Evolutionary conservation across 2,888 invertebrate genomes (phyloP).

Genomic region (Opisthograptis luteolata): DNA sequence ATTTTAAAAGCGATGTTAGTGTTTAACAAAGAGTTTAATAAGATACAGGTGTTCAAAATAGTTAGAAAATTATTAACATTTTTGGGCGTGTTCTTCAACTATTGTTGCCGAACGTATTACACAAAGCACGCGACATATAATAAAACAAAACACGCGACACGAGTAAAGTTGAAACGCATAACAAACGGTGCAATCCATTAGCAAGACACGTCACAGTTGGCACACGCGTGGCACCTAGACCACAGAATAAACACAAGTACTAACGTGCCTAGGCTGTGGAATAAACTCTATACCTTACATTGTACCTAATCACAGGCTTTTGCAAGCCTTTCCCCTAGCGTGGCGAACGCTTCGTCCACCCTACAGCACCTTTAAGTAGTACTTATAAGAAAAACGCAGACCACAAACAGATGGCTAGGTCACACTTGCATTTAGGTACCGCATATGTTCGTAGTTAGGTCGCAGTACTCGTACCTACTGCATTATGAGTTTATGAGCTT

Average conservation of each 20-base stretch:
- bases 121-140: background rate
- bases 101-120: no score
- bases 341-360: conserved; percentile 19
- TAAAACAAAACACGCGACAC: conserved; percentile 17
- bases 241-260: conserved; percentile 1
- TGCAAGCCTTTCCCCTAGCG: conserved; percentile 21
- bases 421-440: conserved; percentile 53
- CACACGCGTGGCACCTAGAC: conserved; percentile 15
- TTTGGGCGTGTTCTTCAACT: no score
- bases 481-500: conserved; percentile 15
- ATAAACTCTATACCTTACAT: conserved; percentile 12
- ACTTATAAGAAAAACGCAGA: conserved; percentile 30
- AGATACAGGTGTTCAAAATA: no score
- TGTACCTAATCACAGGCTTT: conserved; percentile 18
- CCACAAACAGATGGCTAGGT: conserved; percentile 51
- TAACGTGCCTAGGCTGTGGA: conserved; percentile 3
- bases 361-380: no score
- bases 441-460: conserved; percentile 26
- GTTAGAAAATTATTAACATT: no score
- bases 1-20: no score
- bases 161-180: conserved; percentile 5
- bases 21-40: no score
- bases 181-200: conserved; percentile 39
- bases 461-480: conserved; percentile 13
- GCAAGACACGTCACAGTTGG: conserved; percentile 28